Evolutionary conservation across 2,113 vertebrate genomes (phyloP).

Genomic region (Pedionomus torquatus): DNA sequence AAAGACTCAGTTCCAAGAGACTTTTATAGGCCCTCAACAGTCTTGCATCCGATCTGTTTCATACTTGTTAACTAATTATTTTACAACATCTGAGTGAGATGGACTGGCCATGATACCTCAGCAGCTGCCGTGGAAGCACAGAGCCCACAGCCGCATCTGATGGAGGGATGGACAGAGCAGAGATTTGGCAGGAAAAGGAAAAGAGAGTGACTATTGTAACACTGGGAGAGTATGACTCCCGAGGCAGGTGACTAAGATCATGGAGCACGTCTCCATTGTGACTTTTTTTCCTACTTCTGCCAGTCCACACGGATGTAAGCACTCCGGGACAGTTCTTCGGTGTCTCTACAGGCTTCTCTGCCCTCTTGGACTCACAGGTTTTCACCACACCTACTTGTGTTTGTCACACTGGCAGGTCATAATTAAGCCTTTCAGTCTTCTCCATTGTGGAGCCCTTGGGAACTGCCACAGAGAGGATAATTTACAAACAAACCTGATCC

Average conservation of each 20-base stretch:
- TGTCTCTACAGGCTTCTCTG: background rate
- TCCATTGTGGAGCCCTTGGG: background rate
- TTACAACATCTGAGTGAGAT: background rate
- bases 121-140: background rate
- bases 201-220: rapidly evolving
- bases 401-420: background rate
- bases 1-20: background rate
- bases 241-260: background rate
- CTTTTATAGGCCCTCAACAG: background rate
- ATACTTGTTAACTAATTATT: background rate
- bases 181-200: background rate
- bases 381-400: background rate
- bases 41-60: background rate
- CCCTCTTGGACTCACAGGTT: background rate
- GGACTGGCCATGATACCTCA: background rate
- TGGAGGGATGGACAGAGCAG: rapidly evolving
- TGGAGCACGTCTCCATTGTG: background rate
- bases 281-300: background rate
- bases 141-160: background rate
- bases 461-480: background rate
- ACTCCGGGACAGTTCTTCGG: background rate
- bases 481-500: background rate
- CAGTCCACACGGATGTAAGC: background rate
- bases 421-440: background rate
- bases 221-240: background rate